These are phyloP conservation scores for Zophobas morio DNA, from an alignment of 1,140 invertebrate species.

Conservation along the genomic window DNA sequence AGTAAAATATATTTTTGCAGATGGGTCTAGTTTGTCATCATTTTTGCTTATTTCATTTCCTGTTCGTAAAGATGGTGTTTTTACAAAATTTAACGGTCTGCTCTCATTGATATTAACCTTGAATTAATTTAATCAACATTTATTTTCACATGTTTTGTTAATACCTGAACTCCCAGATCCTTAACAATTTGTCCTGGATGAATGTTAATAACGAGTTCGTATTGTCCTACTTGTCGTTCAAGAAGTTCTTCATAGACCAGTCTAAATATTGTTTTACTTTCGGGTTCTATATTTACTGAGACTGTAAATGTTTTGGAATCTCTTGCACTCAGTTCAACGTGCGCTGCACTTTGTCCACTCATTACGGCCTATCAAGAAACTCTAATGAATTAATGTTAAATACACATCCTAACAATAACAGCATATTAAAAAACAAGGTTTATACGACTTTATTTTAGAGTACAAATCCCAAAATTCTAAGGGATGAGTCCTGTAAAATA, in stretches of 20 bases:
- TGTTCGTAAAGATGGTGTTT: conserved; percentile 72
- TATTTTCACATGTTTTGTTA: no score
- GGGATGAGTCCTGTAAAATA: no score
- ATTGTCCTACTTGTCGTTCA: conserved; percentile 70
- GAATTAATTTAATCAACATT: neutral
- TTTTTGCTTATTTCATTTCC: conserved; percentile 63
- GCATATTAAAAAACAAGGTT: no score
- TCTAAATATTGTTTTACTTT: conserved; percentile 73
- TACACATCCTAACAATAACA: no score
- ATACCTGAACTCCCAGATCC: conserved; percentile 69
- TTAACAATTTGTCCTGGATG: conserved; percentile 71
- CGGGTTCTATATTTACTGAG: conserved; percentile 74
- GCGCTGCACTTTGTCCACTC: conserved; percentile 73
- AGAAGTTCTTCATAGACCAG: conserved; percentile 77
- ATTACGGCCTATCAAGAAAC: conserved; percentile 69
- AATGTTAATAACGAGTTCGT: conserved; percentile 75
- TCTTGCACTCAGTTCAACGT: conserved; percentile 71
- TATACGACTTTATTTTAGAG: no score
- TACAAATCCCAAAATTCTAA: no score
- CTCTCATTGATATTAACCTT: conserved; percentile 72
- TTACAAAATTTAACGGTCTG: conserved; percentile 70
- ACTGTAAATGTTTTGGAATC: conserved; percentile 77
- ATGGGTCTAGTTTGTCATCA: conserved; percentile 58
- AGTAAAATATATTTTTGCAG: conserved; percentile 57
- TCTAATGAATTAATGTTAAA: no score